A percentile compares a stretch with the other conserved stretches of the same genome.
These are phyloP conservation scores for Lates calcarifer DNA, from an alignment of 2,113 vertebrate species.

Conservation along the genomic window DNA sequence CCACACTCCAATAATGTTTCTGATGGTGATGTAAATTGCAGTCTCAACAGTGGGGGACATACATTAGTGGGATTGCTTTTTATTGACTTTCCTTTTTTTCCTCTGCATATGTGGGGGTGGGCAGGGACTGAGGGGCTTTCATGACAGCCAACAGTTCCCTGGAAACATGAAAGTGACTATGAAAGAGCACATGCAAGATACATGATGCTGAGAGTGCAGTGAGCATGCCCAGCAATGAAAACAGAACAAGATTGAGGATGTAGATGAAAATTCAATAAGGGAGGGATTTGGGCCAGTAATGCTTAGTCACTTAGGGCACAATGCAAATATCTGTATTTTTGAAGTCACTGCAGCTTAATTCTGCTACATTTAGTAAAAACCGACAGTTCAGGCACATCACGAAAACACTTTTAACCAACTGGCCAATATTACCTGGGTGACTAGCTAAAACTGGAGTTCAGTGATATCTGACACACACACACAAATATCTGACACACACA, in stretches of 20 bases:
- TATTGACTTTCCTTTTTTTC: background rate
- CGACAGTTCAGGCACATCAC: background rate
- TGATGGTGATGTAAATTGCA: constrained; percentile 5
- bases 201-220: background rate
- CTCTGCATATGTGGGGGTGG: background rate
- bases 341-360: background rate
- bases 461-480: background rate
- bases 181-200: background rate
- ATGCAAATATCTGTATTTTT: background rate
- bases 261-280: background rate
- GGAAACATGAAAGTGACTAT: background rate
- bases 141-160: background rate
- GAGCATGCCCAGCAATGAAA: background rate
- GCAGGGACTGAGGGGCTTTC: background rate
- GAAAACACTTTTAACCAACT: background rate
- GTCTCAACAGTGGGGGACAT: background rate
- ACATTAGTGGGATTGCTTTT: constrained; percentile 46
- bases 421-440: background rate
- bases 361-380: background rate
- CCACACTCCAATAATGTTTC: background rate
- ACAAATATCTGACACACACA: background rate
- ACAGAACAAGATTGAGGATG: background rate
- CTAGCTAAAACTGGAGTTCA: background rate
- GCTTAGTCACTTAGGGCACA: background rate
- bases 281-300: background rate